Base-by-base conservation (phyloP, 2,888 invertebrate species). In the Spatulosminthurus flaviceps region DNA sequence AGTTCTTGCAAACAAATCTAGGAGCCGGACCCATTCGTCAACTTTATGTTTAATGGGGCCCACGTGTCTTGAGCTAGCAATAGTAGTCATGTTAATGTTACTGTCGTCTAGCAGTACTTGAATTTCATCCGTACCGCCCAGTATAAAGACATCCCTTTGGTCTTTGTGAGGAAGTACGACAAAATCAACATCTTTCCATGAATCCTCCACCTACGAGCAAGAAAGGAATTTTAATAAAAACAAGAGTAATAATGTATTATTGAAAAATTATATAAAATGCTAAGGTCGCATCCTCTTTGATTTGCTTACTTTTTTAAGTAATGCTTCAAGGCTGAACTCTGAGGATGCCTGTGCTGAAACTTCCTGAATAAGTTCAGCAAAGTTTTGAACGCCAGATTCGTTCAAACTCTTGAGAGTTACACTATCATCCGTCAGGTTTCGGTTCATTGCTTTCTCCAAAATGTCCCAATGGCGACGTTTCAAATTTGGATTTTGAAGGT, bases 301-400 rank as follows among this genome's bases (percentile, higher is more conserved):
- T 70, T 28, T 11, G 13, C 34, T 69, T 26, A 92, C 93, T 90
- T 93, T 94, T 86, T 92, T 93, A 7, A 96, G 89, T 86, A 96
- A 90, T 9, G 89, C 88, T 88, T 96, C 96, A 16, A 96, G 89
- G 7, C 93, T 92, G 2, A 93, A 92, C 87, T 97, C 96, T 1
- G 95, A 95, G 85, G 94, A 95, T 0, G 96, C 96, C 87, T 95
- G 94, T 0, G 93, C 93, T 0, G 95, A 93, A 11, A 96, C 92
- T 86, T 96, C 95, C 91, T 93, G 93, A 21, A 97, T 88, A 81
- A 92, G 91, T 13, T 92, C 91, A 0, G 92, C 91, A 85, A 92
- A 91, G 72, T 91, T 91, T 88, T 95, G 95, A 0, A 92, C 93
- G n/a, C 92, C 90, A 4, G 93, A 89, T 0, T 92, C 91, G 80